A percentile compares a stretch with the other conserved stretches of the same genome.
Conservation (phyloP, 2,113 vertebrate species). For the Turnix velox region DNA sequence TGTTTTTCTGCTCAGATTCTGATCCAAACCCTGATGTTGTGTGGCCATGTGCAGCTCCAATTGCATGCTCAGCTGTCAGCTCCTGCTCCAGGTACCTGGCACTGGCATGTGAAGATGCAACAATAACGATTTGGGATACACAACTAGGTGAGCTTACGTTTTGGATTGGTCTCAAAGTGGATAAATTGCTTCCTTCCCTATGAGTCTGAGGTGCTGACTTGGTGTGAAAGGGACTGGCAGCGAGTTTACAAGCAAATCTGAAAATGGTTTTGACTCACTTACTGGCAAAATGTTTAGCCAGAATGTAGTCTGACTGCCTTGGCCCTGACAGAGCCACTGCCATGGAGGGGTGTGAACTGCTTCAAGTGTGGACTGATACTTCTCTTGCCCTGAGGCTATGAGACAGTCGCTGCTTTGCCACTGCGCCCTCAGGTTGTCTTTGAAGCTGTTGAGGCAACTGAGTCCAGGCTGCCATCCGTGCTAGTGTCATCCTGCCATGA, state of each 20-base stretch:
- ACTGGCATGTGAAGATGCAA: conserved; percentile 76
- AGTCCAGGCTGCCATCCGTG: neutral
- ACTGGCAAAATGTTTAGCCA: neutral
- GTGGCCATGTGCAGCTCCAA: conserved; percentile 84
- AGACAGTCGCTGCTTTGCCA: neutral
- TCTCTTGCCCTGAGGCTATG: fast-evolving
- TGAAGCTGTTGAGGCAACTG: neutral
- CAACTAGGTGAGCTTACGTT: conserved; percentile 67
- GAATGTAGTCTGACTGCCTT: neutral
- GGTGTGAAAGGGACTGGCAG: neutral
- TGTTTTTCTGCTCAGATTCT: conserved; percentile 51
- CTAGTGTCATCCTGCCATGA: neutral
- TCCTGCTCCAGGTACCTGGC: conserved; percentile 72
- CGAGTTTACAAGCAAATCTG: neutral
- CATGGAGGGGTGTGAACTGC: neutral
- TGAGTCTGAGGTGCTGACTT: neutral
- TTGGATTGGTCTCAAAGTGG: neutral
- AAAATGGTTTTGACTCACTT: neutral
- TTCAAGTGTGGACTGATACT: neutral
- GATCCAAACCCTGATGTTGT: conserved; percentile 74
- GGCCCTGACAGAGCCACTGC: neutral
- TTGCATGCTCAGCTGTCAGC: conserved; percentile 75
- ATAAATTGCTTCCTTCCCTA: neutral
- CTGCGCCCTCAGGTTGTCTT: neutral
- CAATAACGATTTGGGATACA: conserved; percentile 83